These are phyloP conservation scores for Bombus affinis DNA, from an alignment of 1,140 invertebrate species.

Conservation along the genomic window DNA sequence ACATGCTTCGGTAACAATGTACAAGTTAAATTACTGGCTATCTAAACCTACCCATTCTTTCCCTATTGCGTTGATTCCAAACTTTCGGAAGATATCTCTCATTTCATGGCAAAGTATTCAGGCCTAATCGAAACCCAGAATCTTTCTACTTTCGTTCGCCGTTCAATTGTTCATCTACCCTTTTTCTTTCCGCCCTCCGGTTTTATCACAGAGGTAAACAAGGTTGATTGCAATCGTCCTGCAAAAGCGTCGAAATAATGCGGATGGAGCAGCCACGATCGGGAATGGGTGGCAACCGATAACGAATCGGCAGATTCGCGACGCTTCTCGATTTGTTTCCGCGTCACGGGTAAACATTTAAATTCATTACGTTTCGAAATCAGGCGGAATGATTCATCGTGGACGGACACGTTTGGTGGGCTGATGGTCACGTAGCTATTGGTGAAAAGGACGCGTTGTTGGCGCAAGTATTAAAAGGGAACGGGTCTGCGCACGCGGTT, in stretches of 20 bases:
- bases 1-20: no score
- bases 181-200: no score
- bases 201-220: neutral
- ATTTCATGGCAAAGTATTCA: neutral
- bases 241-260: slow-evolving; percentile 11
- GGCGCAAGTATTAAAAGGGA: slow-evolving; percentile 53
- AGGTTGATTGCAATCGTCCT: slow-evolving; percentile 10
- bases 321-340: slow-evolving; percentile 47
- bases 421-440: slow-evolving; percentile 54
- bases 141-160: neutral
- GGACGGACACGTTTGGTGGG: slow-evolving; percentile 5
- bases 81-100: neutral
- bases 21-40: no score
- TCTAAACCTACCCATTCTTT: neutral
- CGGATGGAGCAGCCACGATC: neutral
- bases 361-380: slow-evolving; percentile 67
- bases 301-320: neutral
- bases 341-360: slow-evolving; percentile 59
- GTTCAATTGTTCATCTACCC: neutral
- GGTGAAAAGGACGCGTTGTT: slow-evolving; percentile 63
- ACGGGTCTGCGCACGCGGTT: neutral
- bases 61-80: neutral
- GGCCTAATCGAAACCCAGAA: neutral
- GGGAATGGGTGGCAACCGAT: neutral
- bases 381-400: slow-evolving; percentile 65